Base-by-base conservation (phyloP, 2,888 invertebrate genomes). In the Troglohyphantes excavatus region DNA sequence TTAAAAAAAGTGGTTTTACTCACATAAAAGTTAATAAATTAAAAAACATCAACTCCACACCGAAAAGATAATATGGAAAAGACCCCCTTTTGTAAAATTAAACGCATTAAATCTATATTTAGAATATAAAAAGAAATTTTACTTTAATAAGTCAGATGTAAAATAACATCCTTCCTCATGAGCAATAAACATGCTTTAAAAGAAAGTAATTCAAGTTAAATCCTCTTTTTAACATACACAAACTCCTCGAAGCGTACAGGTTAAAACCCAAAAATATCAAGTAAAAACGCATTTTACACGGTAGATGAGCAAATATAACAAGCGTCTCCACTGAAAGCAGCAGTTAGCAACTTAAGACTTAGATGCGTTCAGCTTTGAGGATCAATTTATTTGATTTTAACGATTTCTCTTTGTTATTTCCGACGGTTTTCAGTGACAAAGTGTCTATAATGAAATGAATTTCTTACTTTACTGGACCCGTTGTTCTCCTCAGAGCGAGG, bases 401-500 rank as follows among this genome's bases (percentile, higher is more conserved):
- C 39, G 46, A 46, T 39, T 39, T 23, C 43, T 46, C 72, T 39
- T 39, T 13, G 46, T 13, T 21, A 26, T 7, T 26, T 72, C 9
- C 5, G 26, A 23, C 26, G 26, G 72, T 26, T 21, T 72, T 53
- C 43, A 13, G 33, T 43, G 21, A 39, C 43, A 33, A 39, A 70
- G 39, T 33, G 21, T 19, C 70, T 9, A 11, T n/a, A 39, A 39
- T 19, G 33, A 33, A 61, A 75, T 21, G n/a, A 29, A 46, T 23
- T 17, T 59, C 83, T 90, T 78, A 90, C 90, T 82, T 90, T 90
- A 26, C 78, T 90, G 7, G 90, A 90, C 6, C 23, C 78, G 23
- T 89, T 83, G 59, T 84, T 89, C 13, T 89, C 90, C 13, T 90
- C 90, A 2, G 90, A 90, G 3, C 72, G 43, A 29, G 90, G 90